Base-by-base conservation (phyloP, 2,888 invertebrate species). In the Sarcophaga rosellei region DNA sequence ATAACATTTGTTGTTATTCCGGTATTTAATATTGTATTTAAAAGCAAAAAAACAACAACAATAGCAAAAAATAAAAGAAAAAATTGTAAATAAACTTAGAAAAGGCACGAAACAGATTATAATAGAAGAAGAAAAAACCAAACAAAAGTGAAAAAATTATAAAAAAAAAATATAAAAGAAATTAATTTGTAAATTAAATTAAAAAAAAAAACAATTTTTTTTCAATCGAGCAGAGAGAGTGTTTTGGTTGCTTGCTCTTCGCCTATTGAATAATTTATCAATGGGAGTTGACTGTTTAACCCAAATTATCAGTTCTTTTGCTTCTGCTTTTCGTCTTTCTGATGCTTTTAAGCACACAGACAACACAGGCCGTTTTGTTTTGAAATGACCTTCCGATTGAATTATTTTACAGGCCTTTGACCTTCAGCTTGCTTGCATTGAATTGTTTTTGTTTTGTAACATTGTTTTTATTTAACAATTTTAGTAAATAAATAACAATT, bases 361-460 rank as follows among this genome's bases (percentile, higher is more conserved):
- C 35, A 35, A 35, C 1, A 35, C 12, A 53, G 53, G 17, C 57
- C 25, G 15, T 17, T 73, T n/a, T 21, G 25, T 53, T 77, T 35
- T 10, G 3, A 25, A 61, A 61, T 72, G 79, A 74, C 79, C 85
- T 85, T 85, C 75, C 53, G 25, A 10, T 47, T 69, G 59, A 44
- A 44, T 75, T 62, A 4, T 65, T 74, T 86, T 74, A 87, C 79
- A 85, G 86, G 87, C 86, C 84, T 88, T 87, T 84, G 82, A 85
- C 88, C 87, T 88, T 88, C 65, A 35, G 63, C 53, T 35, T 61
- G 17, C n/a, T n/a, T 53, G 35, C 62, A 21, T 68, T 45, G 53
- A 57, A 59, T 65, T 25, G 75, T 47, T 61, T 79, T n/a, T 21
- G 61, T 63, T 65, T 35, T 35, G 35, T 35, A 35, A 35, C 8